These are phyloP conservation scores for Thunnus maccoyii DNA, from an alignment of 2,113 vertebrate genomes.

Conservation along the genomic window DNA sequence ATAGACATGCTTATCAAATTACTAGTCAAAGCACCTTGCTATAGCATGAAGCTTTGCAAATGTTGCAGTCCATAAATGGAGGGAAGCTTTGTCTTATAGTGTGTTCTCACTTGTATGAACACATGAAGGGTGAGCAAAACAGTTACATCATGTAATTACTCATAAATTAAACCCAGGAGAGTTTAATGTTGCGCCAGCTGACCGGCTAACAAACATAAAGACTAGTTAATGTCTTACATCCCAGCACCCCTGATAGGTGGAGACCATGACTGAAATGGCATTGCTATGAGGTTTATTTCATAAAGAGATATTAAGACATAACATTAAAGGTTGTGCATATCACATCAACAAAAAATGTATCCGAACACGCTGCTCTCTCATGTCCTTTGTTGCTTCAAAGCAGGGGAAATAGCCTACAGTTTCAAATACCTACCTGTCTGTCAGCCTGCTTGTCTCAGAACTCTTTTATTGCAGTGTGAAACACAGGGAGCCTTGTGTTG, in stretches of 20 bases:
- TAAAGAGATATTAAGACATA: neutral
- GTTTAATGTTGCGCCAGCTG: slow-evolving; percentile 31
- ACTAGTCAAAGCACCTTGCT: slow-evolving; percentile 38
- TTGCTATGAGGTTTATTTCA: slow-evolving; percentile 4
- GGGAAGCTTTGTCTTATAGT: slow-evolving; percentile 4
- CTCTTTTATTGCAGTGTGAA: slow-evolving; percentile 51
- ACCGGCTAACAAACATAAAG: slow-evolving; percentile 46
- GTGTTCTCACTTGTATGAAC: slow-evolving; percentile 12
- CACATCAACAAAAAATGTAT: neutral
- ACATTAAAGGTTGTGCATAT: neutral
- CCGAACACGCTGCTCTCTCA: neutral
- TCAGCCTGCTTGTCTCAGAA: slow-evolving; percentile 28
- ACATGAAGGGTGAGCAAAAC: slow-evolving; percentile 12
- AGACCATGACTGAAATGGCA: slow-evolving; percentile 11
- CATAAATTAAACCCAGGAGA: slow-evolving; percentile 33
- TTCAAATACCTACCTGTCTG: slow-evolving; percentile 50
- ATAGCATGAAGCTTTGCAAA: slow-evolving; percentile 7
- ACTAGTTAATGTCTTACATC: slow-evolving; percentile 29
- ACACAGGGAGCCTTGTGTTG: slow-evolving; percentile 73
- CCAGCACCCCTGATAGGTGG: neutral
- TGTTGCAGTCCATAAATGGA: slow-evolving; percentile 27
- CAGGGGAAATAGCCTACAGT: neutral
- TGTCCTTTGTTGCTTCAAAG: slow-evolving; percentile 10
- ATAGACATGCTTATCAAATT: slow-evolving; percentile 12
- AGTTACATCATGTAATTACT: slow-evolving; percentile 30